Base-by-base conservation (phyloP, 2,888 invertebrate species). In the Lasioglossum marginatum region DNA sequence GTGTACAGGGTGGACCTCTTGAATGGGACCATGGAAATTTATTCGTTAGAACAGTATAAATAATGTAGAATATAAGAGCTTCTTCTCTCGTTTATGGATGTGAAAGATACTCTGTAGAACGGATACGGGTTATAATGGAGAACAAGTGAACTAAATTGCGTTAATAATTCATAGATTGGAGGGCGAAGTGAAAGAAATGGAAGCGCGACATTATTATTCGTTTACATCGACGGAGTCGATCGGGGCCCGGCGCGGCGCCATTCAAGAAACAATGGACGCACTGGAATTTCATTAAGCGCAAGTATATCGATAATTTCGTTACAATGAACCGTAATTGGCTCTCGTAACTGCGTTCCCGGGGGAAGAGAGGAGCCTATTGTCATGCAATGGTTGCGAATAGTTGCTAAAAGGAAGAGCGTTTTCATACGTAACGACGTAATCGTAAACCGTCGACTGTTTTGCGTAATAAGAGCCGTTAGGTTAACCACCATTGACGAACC, bases 381-480 rank as follows among this genome's bases (percentile, higher is more conserved):
- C 43, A 27, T 34, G 45, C 57, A 37, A 31, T 60, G 40, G 76
- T 31, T 77, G 77, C 78, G 71, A 87, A 81, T 81, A 74, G 52
- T 57, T 34, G 34, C 66, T 60, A 48, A 85, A 85, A 75, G 87
- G 79, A 45, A 72, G 73, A 68, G 71, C 31, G 45, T 77, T 84
- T 80, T 84, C 83, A 79, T 85, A 81, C 81, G 86, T 79, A 81
- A 88, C 68, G 80, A 31, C 80, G 60, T 43, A 60, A 43, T 76
- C 82, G 63, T 85, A 71, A 82, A 74, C 86, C 66, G 82, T 48
- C 52, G 74, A 82, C 81, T 86, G 86, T 88, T 92, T 92, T 90
- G 88, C 90, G 91, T 91, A 93, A 91, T 85, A 77, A 88, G 87
- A 90, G 79, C 89, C 91, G 89, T 88, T 87, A 85, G 74, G 76